Base-by-base conservation (phyloP, 1,140 invertebrate species). In the Ganaspis sp. region DNA sequence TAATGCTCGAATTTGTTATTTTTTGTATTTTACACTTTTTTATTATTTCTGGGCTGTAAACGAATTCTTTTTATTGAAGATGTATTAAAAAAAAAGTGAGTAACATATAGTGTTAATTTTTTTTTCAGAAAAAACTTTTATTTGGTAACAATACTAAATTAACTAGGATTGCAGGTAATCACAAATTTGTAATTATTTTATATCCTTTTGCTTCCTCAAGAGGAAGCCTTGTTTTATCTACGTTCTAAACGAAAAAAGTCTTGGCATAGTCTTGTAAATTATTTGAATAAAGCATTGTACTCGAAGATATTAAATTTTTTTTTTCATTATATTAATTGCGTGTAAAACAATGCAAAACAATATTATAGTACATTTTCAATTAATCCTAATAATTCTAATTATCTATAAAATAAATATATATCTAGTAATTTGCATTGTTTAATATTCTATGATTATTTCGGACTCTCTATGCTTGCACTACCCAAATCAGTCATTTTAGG, bases 401-500 rank as follows among this genome's bases (percentile, higher is more conserved):
- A 64, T 29, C 26, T 64, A 64, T 64, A 15, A 64, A 64, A 64
- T 64, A 34, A 70, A 70, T 40, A 70, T 40, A 70, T 77, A 45
- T 54, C 29, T 58, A 73, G 9, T 77, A 73, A 58, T 53, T 4
- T 70, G 58, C 38, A 12, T 53, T 49, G 49, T 73, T 15, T 75
- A 49, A 40, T 78, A 38, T 69, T 64, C 21, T 73, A 49, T 75
- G 81, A 82, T 92, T 92, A 96, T 92, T 96, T 95, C 76, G 94
- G 92, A 78, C 93, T 94, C 79, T 97, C 96, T 86, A 98, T 95
- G 0, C 93, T 94, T 19, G 96, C 96, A 81, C 93, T 94, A 17
- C 96, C 95, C 19, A 98, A 91, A 86, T 98, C 96, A 15, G 95
- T 96, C 96, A 99, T 97, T 91, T 97, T 97, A 1, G 97, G 96